These are phyloP conservation scores for Lophochroa leadbeateri DNA, from an alignment of 2,113 vertebrate genomes.

Conservation along the genomic window DNA sequence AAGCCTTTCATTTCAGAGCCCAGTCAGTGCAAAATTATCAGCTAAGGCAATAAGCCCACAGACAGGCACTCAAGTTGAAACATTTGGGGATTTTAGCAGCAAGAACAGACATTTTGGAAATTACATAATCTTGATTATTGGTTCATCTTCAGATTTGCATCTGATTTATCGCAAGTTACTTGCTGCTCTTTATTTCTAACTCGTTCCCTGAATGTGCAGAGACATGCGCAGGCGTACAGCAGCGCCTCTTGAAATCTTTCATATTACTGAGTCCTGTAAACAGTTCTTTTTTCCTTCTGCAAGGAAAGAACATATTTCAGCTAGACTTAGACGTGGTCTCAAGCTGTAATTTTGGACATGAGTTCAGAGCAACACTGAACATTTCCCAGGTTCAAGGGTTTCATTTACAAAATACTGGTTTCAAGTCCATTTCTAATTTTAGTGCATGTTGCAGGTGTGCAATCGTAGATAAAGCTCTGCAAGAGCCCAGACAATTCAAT, in stretches of 20 bases:
- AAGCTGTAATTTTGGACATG: not conserved
- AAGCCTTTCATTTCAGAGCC: not conserved
- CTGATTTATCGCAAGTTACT: not conserved
- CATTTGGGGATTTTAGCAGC: not conserved
- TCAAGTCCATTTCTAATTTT: slow-evolving; percentile 24
- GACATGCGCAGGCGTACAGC: not conserved
- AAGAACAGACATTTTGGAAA: not conserved
- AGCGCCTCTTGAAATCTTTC: not conserved
- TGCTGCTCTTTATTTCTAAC: not conserved
- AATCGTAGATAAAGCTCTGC: not conserved
- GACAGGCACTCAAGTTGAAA: not conserved
- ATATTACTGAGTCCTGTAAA: not conserved
- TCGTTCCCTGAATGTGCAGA: not conserved
- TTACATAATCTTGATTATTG: not conserved
- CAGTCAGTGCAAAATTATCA: not conserved
- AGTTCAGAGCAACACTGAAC: not conserved
- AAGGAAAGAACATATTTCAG: not conserved
- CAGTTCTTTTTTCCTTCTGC: not conserved
- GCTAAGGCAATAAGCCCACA: not conserved
- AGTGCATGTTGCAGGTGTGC: not conserved
- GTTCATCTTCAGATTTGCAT: not conserved
- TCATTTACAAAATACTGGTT: slow-evolving; percentile 1
- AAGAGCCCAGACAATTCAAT: not conserved
- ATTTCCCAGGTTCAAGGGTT: not conserved
- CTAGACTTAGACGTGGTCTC: not conserved